Base-by-base conservation (phyloP, 2,888 invertebrate genomes). In the Acholoe squamosa region DNA sequence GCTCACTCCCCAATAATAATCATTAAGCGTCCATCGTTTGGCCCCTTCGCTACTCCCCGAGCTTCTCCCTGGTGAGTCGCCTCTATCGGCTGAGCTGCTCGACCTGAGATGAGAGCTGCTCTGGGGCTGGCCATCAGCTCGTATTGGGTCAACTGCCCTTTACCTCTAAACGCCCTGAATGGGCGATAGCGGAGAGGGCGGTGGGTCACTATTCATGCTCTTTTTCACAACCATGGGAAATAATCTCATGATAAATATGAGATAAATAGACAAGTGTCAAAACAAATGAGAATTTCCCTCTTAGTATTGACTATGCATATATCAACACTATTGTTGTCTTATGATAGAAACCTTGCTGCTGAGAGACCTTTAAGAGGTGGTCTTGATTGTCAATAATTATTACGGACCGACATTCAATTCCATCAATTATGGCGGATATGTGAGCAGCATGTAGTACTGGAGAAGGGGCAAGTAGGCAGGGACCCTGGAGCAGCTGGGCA, bases 11-110 rank as follows among this genome's bases (percentile, higher is more conserved):
- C 71, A 71, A 71, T 80, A 80, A 80, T 80, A 43, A 33, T 80
- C 80, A 80, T 80, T 80, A 80, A 80, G 80, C 25, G 71, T 22
- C 71, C 71, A 71, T 71, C 71, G 28, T 71, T 71, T 71, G 80
- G 80, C 80, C 34, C 43, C 43, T 43, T 19, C 34, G 80, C 80
- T 22, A 16, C 80, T 80, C 80, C 80, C 43, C 43, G 34, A 80
- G 80, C 80, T 22, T 5, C 80, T 80, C 80, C 80, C 80, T 43
- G 12, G 19, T 34, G 80, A 43, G 43, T n/a, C n/a, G n/a, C 80
- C n/a, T 19, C 61, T 43, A 43, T 43, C 22, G 28, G 71, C 28
- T 71, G 80, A 80, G 80, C 43, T 34, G 33, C 34, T 80, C 43
- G 80, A 19, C 61, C 61, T 0, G 43, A n/a, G 80, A n/a, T 33